These are phyloP conservation scores for Sturmia bella DNA, from an alignment of 2,888 invertebrate species.

Conservation along the genomic window DNA sequence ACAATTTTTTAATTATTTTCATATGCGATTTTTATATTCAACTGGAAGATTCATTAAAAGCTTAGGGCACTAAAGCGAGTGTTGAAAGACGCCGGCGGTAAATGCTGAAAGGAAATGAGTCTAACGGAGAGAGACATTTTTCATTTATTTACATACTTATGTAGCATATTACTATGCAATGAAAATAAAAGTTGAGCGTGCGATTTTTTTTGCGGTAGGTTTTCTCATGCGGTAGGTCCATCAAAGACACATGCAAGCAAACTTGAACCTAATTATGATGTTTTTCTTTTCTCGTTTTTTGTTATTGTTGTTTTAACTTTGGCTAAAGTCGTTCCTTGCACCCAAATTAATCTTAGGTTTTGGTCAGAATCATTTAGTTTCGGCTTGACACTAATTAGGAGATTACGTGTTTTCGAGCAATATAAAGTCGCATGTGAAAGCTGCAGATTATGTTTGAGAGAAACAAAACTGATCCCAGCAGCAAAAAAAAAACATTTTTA, in stretches of 20 bases:
- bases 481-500: constrained; percentile 19
- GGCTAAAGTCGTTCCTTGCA: too few species aligned
- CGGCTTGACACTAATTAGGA: constrained; percentile 70
- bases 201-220: constrained; percentile 35
- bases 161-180: constrained; percentile 4
- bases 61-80: constrained; percentile 56
- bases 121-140: not conserved
- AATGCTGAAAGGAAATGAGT: constrained; percentile 6
- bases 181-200: constrained; percentile 50
- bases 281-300: too few species aligned
- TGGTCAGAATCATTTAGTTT: constrained; percentile 45
- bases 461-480: constrained; percentile 7
- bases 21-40: constrained; percentile 20
- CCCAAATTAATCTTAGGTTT: constrained; percentile 6
- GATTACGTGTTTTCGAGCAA: constrained; percentile 70
- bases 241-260: not conserved
- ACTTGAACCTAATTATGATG: not conserved
- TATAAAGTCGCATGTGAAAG: constrained; percentile 68
- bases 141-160: not conserved
- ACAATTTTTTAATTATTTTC: constrained; percentile 68
- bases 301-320: too few species aligned
- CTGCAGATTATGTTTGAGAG: constrained; percentile 44
- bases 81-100: constrained; percentile 34
- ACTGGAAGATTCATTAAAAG: constrained; percentile 56
- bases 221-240: constrained; percentile 64